These are phyloP conservation scores for Bujurquina vittata DNA, from an alignment of 2,113 vertebrate genomes.

Conservation along the genomic window DNA sequence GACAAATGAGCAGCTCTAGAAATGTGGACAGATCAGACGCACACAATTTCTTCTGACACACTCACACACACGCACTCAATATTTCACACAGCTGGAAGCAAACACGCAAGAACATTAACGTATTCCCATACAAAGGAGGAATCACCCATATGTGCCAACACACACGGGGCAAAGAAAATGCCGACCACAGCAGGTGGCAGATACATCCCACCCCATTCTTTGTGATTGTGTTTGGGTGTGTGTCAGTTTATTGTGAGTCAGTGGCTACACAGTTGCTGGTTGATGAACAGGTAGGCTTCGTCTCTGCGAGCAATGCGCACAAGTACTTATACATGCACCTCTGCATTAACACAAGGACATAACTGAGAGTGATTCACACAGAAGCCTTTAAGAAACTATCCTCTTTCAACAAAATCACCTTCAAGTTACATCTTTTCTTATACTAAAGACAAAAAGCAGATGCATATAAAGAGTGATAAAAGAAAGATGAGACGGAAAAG, in stretches of 20 bases:
- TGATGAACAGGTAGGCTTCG: conserved; percentile 51
- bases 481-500: conserved; percentile 12
- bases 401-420: not conserved
- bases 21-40: conserved; percentile 46
- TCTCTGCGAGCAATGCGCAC: not conserved
- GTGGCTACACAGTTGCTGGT: conserved; percentile 45
- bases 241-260: conserved; percentile 26
- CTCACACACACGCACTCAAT: conserved; percentile 2
- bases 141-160: conserved; percentile 21
- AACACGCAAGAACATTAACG: conserved; percentile 20
- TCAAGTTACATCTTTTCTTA: conserved; percentile 15
- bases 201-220: not conserved
- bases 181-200: conserved; percentile 56
- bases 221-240: not conserved
- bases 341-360: not conserved
- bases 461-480: not conserved
- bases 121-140: conserved; percentile 26
- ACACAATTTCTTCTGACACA: conserved; percentile 7
- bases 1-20: conserved; percentile 72
- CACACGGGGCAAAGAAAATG: conserved; percentile 37
- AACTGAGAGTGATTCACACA: not conserved
- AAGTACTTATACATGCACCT: conserved; percentile 14
- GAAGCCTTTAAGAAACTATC: conserved; percentile 6
- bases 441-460: not conserved
- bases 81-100: conserved; percentile 51